These are phyloP conservation scores for Nomada fabriciana DNA, from an alignment of 2,888 invertebrate genomes.

Conservation along the genomic window DNA sequence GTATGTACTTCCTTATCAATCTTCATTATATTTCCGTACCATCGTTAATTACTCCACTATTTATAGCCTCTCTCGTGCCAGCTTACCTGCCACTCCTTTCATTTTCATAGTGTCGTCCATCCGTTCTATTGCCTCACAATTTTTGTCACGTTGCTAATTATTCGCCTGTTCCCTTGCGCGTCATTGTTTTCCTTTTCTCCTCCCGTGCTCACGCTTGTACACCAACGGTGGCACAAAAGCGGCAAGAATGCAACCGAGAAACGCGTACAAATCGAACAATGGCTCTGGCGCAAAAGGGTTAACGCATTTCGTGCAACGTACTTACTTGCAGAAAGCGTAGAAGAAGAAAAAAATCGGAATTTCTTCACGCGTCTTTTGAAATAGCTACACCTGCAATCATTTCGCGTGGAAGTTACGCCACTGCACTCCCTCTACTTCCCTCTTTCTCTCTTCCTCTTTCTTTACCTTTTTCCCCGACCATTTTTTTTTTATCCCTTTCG, in stretches of 20 bases:
- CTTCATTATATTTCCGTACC: background rate
- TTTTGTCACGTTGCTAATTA: conserved; percentile 27
- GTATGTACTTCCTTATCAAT: too few species aligned
- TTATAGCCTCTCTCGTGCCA: background rate
- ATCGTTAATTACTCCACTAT: background rate
- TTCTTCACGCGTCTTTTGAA: conserved; percentile 58
- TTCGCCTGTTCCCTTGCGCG: background rate
- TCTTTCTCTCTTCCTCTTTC: background rate
- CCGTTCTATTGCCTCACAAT: background rate
- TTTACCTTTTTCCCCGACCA: background rate
- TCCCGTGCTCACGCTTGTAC: conserved; percentile 1
- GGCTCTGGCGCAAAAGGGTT: conserved; percentile 40
- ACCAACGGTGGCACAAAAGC: conserved; percentile 23
- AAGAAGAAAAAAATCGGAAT: conserved; percentile 22
- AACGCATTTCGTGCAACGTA: conserved; percentile 27
- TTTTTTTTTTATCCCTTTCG: too few species aligned
- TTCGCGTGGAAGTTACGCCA: conserved; percentile 61
- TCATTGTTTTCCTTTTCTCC: conserved; percentile 17
- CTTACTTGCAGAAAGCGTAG: conserved; percentile 3
- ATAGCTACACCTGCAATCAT: conserved; percentile 56
- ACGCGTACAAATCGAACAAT: conserved; percentile 42
- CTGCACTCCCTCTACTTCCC: conserved; percentile 30
- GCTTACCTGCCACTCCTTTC: too few species aligned
- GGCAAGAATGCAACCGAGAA: conserved; percentile 18
- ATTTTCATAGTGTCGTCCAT: background rate